Evolutionary conservation across 2,888 invertebrate species (phyloP).

Genomic region (Vanessa cardui): DNA sequence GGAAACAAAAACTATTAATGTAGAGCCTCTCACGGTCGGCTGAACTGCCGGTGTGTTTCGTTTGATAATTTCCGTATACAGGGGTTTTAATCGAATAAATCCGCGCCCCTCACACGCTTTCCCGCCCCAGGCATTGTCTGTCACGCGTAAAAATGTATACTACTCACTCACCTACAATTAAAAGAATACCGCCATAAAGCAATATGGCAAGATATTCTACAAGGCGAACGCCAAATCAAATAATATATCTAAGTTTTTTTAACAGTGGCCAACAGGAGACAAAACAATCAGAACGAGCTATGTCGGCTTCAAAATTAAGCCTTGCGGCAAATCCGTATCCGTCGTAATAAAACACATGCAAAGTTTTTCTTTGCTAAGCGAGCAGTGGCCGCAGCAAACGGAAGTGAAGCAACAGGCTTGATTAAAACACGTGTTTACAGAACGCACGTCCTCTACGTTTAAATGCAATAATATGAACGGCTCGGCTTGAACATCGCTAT

Average conservation of each 20-base stretch:
- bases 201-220: not conserved
- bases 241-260: slow-evolving; percentile 39
- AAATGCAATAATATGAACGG: slow-evolving; percentile 63
- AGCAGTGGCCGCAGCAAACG: slow-evolving; percentile 72
- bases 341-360: slow-evolving; percentile 82
- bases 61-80: slow-evolving; percentile 79
- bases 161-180: not conserved
- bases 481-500: slow-evolving; percentile 40
- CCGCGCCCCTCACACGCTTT: slow-evolving; percentile 42
- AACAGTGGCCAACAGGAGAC: slow-evolving; percentile 58
- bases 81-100: slow-evolving; percentile 79
- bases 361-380: slow-evolving; percentile 81
- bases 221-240: not conserved
- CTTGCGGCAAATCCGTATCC: slow-evolving; percentile 71
- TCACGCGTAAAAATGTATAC: not conserved
- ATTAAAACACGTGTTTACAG: slow-evolving; percentile 83
- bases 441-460: slow-evolving; percentile 70
- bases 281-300: slow-evolving; percentile 72
- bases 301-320: slow-evolving; percentile 76
- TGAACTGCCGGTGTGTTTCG: slow-evolving; percentile 78
- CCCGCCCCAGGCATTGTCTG: not conserved
- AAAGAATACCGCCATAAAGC: not conserved
- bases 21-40: slow-evolving; percentile 71
- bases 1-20: slow-evolving; percentile 79
- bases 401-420: slow-evolving; percentile 81